phyloP scores from a whole-genome alignment of 2,113 vertebrate genomes.

The Donacobius atricapilla region DNA sequence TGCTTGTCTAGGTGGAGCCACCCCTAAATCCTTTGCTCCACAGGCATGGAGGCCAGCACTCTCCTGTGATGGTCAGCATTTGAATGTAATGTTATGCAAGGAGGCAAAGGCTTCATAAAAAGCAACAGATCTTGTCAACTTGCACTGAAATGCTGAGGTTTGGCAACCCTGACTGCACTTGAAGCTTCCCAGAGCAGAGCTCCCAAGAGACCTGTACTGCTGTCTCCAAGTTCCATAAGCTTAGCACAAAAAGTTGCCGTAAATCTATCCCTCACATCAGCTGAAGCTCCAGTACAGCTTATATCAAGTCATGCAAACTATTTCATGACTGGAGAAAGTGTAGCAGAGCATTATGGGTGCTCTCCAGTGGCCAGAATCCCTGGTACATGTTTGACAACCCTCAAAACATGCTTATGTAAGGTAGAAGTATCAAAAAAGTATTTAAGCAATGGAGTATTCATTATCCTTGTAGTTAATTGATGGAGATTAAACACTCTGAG shows the following conservation, averaged over 20 bases:
- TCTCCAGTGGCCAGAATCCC: background rate
- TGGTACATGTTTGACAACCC: background rate
- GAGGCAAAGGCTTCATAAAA: background rate
- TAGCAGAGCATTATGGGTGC: background rate
- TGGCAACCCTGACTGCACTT: background rate
- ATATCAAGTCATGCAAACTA: background rate
- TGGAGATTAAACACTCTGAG: background rate
- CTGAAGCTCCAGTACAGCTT: background rate
- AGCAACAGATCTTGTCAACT: background rate
- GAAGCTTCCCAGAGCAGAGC: background rate
- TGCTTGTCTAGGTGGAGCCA: background rate
- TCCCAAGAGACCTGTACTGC: background rate
- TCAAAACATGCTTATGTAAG: background rate
- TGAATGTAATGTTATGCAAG: background rate
- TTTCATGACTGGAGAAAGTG: background rate
- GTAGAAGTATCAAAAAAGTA: background rate
- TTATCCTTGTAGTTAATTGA: background rate
- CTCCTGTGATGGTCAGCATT: background rate
- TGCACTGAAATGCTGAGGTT: background rate
- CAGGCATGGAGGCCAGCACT: accelerated
- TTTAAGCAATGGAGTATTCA: background rate
- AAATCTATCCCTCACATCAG: background rate
- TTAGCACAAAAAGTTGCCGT: background rate
- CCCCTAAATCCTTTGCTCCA: accelerated
- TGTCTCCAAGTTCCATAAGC: background rate